Conservation (phyloP, 1,140 invertebrate species). For the Steinernema feltiae region DNA sequence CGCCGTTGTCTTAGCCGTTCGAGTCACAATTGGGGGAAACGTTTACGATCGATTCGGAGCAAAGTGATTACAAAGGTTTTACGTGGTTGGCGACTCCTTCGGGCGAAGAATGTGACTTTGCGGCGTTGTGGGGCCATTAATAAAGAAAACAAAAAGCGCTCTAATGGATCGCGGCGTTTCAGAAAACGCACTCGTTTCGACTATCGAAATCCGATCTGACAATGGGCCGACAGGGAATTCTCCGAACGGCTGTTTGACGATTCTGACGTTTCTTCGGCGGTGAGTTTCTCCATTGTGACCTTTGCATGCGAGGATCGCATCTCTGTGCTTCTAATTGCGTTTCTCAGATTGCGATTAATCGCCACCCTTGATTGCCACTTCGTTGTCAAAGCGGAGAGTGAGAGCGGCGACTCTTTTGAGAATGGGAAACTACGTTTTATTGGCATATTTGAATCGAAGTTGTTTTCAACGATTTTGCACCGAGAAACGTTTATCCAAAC, state of each 20-base stretch:
- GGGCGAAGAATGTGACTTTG: too few species aligned
- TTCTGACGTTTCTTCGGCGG: not conserved
- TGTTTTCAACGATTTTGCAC: too few species aligned
- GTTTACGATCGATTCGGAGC: not conserved
- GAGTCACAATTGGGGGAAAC: not conserved
- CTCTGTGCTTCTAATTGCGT: too few species aligned
- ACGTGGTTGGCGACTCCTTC: not conserved
- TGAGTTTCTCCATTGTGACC: too few species aligned
- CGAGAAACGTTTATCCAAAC: too few species aligned
- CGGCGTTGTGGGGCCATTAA: not conserved
- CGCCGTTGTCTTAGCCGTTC: not conserved
- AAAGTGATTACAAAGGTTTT: not conserved
- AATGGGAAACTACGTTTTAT: too few species aligned
- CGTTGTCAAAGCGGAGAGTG: too few species aligned
- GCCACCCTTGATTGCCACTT: too few species aligned
- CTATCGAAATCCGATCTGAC: slow-evolving; percentile 11
- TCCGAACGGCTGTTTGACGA: not conserved
- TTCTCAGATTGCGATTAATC: too few species aligned
- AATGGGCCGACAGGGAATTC: not conserved
- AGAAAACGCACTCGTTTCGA: not conserved
- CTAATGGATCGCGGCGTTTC: slow-evolving; percentile 11
- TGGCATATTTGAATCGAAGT: too few species aligned
- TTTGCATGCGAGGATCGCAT: too few species aligned
- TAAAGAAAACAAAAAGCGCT: not conserved
- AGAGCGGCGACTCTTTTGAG: too few species aligned